Evolutionary conservation across 2,113 vertebrate genomes (phyloP), one percentile per base, ranked within the genome.

Genomic region (Isurus oxyrinchus): DNA sequence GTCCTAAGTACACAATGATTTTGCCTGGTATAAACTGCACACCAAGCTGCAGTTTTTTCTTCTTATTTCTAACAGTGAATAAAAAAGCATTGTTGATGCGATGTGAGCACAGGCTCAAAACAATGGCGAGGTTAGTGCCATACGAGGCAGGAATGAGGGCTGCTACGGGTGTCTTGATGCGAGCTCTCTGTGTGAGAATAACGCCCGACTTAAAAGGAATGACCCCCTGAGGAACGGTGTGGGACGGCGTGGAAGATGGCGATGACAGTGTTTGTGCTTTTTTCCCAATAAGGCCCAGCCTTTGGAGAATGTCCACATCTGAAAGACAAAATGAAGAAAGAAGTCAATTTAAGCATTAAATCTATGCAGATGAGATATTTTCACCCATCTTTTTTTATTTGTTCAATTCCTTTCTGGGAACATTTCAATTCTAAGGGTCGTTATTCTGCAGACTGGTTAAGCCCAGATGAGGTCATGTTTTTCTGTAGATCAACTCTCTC

Each of bases 281-380:
- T 94, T 98, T 98, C 97, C 98, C 98, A 96, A 98, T 97, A 97
- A 99, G 98, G 96, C 99, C 99, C 97, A 99, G 98, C 97, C 97
- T 98, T 97, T 99, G 98, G 97, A 99, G 98, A 97, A 99, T 97
- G 57, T 99, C 99, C 98, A 99, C 99, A 99, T 99, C 99, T 99
- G 97, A 72, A 97, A 97, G 96, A 79, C 96, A 96, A 97, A 97
- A 57, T 59, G 94, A 79, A 91, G 11, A 86, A 91, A 96, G 59
- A 44, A 13, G 91, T 5, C 27, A 69, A 95, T 67, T 49, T 76
- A 53, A 53, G 27, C 13, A 55, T 35, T 72, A 53, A 95, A 44
- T 55, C 66, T 13, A 35, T 2, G 53, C 7, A 31, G 67, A 16
- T 93, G 27, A n/a, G 55, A 31, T 27, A 25, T 69, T 55, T 91